Base-by-base conservation (phyloP, 2,113 vertebrate genomes). In the Cisticola juncidis region DNA sequence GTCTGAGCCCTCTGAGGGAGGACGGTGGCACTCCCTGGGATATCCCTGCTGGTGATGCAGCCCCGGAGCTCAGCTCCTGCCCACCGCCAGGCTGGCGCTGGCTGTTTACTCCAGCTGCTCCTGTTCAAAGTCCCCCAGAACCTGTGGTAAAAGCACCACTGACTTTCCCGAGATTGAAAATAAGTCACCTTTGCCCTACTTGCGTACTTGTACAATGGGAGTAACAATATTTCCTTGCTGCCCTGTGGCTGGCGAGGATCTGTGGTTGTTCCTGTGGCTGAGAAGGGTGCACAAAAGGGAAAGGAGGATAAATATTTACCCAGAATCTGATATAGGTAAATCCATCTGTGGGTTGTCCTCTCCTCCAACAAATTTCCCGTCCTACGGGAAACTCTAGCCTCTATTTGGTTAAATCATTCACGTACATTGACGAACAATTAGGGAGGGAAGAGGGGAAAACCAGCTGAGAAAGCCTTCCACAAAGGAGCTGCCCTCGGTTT, bases 241-340 rank as follows among this genome's bases (percentile, higher is more conserved):
- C 64, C 33, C 42, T 2, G 1, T 2, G 7, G 50, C 56, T 0
- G 0, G 56, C 15, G 2, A 71, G 68, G 57, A 45, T 71, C 47
- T 83, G 33, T 50, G 18, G 9, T 86, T 45, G n/a, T 61, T 83
- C 44, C 47, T 2, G 5, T 33, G 29, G 53, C 50, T 40, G 25
- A 80, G 38, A 54, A 62, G 64, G 68, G 51, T 89, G 65, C 1
- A 3, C 81, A 71, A 91, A 95, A 94, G 86, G 44, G 81, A 95
- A 97, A 93, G 91, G 72, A 88, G 35, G 81, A 93, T 78, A 94
- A 96, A 97, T 88, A 92, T 97, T 96, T 95, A 79, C 50, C n/a
- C 42, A 58, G 45, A 96, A 96, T 92, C 38, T 64, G 89, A 68
- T 73, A 79, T 53, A 92, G 74, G 92, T 77, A 83, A 80, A 92